Conservation (phyloP, 2,888 invertebrate species). For the Selenia dentaria region DNA sequence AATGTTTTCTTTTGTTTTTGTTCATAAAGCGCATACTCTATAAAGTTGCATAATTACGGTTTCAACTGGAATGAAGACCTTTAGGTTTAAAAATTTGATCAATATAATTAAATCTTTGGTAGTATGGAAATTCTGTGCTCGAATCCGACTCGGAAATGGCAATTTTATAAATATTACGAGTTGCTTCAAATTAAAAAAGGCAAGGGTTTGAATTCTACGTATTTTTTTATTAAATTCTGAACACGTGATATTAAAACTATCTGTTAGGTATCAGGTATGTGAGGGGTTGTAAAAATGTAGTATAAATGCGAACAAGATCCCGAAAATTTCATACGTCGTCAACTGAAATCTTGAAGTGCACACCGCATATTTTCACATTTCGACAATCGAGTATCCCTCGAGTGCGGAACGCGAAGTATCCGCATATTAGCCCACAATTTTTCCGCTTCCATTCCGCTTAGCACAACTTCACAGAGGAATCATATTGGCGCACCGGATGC, state of each 20-base stretch:
- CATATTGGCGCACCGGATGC: conserved; percentile 79
- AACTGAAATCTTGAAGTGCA: conserved; percentile 17
- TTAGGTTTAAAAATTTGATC: too few species aligned
- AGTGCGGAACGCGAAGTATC: conserved; percentile 67
- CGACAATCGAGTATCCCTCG: conserved; percentile 30
- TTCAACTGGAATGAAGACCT: too few species aligned
- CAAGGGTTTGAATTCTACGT: background rate
- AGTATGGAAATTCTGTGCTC: too few species aligned
- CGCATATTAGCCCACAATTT: conserved; percentile 79
- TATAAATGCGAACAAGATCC: conserved; percentile 1
- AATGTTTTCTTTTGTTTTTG: too few species aligned
- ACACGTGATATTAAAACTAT: background rate
- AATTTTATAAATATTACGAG: too few species aligned
- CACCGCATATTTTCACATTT: conserved; percentile 35
- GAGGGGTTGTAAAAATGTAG: conserved; percentile 1
- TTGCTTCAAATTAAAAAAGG: too few species aligned
- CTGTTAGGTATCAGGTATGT: background rate
- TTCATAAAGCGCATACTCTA: too few species aligned
- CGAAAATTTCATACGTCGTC: conserved; percentile 8
- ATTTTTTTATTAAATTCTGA: background rate
- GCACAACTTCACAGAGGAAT: conserved; percentile 80
- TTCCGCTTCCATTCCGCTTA: conserved; percentile 81
- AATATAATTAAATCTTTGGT: too few species aligned
- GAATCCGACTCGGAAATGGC: too few species aligned
- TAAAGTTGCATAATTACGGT: too few species aligned